Base-by-base conservation (phyloP, 53 echinoderm and acorn worm genomes). In the Paracentrotus lividus region DNA sequence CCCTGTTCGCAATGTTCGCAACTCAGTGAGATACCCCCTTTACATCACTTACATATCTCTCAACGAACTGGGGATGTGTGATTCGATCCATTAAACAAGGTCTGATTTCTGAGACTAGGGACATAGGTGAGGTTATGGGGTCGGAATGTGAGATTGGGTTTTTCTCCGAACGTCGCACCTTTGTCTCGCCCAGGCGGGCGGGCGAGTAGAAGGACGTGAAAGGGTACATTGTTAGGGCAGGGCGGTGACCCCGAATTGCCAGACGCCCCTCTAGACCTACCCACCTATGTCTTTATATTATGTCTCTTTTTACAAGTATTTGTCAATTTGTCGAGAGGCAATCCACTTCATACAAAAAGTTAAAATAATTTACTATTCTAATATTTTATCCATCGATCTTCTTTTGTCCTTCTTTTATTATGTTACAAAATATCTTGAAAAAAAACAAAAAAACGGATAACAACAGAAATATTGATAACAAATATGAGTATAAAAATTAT, bases 101-200 rank as follows among this genome's bases (percentile, higher is more conserved):
- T 40, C 72, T 40, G 72, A 72, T 72, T 72, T 16, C 4, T 6
- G 32, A 72, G 72, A 72, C 36, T 72, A 20, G 6, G 6, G 20
- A 0, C 72, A 72, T 72, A 72, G 72, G 72, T 72, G 72, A 72
- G 72, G 72, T 72, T 72, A 72, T 40, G 40, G 27, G 72, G 72
- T 72, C 21, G 72, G 72, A 72, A 72, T 72, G 72, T 20, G 32
- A 38, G 36, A 72, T 72, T 40, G 72, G 40, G 72, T 72, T 72
- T 72, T 72, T 72, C 72, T 72, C 72, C 72, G 72, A 72, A 72
- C 18, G 72, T 72, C 18, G 72, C 72, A 72, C 72, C 72, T 72
- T 72, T 72, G 72, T 72, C 72, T 40, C 18, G 36, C 38, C 38
- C 72, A 21, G 72, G 40, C 57, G 21, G n/a, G n/a, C n/a, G n/a